These are phyloP conservation scores for Cotesia chilonis DNA, from an alignment of 1,140 invertebrate genomes.

Conservation along the genomic window DNA sequence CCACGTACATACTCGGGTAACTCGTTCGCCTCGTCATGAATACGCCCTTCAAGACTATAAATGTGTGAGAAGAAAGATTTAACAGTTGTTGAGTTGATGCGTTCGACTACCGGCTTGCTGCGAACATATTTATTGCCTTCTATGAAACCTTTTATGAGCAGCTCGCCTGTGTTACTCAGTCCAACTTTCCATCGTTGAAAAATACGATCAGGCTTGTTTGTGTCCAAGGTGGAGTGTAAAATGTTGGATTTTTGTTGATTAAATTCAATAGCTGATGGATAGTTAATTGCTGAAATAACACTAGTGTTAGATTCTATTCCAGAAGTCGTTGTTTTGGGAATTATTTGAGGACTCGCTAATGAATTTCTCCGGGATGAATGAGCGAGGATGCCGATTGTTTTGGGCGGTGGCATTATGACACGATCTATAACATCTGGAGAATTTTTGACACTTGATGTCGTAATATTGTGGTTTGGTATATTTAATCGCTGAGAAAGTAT, in stretches of 20 bases:
- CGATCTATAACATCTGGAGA: slow-evolving; percentile 26
- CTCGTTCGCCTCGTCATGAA: slow-evolving; percentile 50
- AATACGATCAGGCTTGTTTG: slow-evolving; percentile 22
- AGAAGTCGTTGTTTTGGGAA: not conserved
- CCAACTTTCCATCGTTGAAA: slow-evolving; percentile 53
- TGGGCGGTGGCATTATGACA: slow-evolving; percentile 50
- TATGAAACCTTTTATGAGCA: slow-evolving; percentile 55
- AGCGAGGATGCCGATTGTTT: slow-evolving; percentile 1
- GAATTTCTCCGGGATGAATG: slow-evolving; percentile 23
- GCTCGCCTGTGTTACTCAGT: slow-evolving; percentile 46
- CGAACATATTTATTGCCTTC: slow-evolving; percentile 47
- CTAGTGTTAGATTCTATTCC: slow-evolving; percentile 3
- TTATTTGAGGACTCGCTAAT: not conserved
- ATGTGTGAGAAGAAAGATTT: slow-evolving; percentile 51
- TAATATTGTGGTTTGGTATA: not conserved
- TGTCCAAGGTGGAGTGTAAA: not conserved
- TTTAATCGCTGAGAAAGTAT: slow-evolving; percentile 27
- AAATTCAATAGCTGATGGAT: slow-evolving; percentile 20
- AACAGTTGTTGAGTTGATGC: slow-evolving; percentile 43
- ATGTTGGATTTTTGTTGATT: not conserved
- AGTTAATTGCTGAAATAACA: slow-evolving; percentile 25
- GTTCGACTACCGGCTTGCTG: slow-evolving; percentile 54
- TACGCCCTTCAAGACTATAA: slow-evolving; percentile 52
- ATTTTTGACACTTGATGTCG: slow-evolving; percentile 48
- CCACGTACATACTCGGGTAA: slow-evolving; percentile 55